These are phyloP conservation scores for Linepithema humile DNA, from an alignment of 1,140 invertebrate genomes.

Conservation along the genomic window DNA sequence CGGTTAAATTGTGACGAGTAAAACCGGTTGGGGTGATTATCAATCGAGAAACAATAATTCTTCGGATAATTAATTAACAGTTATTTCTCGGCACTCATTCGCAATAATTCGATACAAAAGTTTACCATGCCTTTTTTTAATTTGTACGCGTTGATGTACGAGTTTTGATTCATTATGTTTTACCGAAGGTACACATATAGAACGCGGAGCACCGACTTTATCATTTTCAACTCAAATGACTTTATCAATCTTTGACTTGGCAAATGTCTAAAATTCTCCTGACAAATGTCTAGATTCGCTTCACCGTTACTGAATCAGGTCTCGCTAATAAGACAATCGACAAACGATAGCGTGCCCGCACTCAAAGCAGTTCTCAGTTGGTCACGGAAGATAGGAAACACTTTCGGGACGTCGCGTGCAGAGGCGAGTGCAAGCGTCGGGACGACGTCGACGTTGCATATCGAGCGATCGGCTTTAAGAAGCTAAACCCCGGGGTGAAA, in stretches of 20 bases:
- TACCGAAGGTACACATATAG: not conserved
- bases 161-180: not conserved
- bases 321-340: slow-evolving; percentile 44
- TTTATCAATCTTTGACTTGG: slow-evolving; percentile 29
- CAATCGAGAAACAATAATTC: not conserved
- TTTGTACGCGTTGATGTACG: not conserved
- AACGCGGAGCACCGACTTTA: not conserved
- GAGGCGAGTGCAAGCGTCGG: not conserved
- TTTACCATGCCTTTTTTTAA: not conserved
- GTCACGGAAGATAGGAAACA: slow-evolving; percentile 36
- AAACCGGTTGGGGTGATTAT: not conserved
- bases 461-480: slow-evolving; percentile 53
- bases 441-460: slow-evolving; percentile 14
- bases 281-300: slow-evolving; percentile 9
- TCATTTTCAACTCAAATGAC: slow-evolving; percentile 26
- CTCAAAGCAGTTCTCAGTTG: not conserved
- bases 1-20: not conserved
- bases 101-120: not conserved
- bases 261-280: slow-evolving; percentile 22
- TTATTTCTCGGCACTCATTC: slow-evolving; percentile 2
- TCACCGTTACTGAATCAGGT: slow-evolving; percentile 9
- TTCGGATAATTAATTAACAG: not conserved
- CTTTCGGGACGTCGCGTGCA: slow-evolving; percentile 18
- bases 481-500: slow-evolving; percentile 52
- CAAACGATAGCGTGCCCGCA: slow-evolving; percentile 20